These are phyloP conservation scores for Gymnarchus niloticus DNA, from an alignment of 2,113 vertebrate genomes.

Conservation along the genomic window DNA sequence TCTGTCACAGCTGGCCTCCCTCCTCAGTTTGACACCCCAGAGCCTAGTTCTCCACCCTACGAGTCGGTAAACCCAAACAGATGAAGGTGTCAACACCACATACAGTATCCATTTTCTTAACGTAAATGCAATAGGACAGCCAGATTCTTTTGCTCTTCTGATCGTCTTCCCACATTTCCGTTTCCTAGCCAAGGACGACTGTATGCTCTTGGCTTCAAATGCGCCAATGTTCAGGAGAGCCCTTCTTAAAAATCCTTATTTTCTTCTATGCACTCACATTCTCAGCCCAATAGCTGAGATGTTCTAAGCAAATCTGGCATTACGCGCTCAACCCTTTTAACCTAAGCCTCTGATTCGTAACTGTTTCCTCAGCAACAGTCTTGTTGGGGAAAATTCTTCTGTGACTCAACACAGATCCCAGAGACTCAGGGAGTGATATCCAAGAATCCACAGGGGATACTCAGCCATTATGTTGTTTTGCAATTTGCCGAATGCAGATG, in stretches of 20 bases:
- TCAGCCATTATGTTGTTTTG: constrained; percentile 12
- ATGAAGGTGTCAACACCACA: neutral
- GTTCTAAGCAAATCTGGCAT: neutral
- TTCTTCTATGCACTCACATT: neutral
- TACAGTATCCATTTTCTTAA: neutral
- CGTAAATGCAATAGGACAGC: constrained; percentile 21
- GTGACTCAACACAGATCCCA: constrained; percentile 2
- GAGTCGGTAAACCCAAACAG: neutral
- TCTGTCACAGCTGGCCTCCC: neutral
- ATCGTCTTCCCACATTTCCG: constrained; percentile 11
- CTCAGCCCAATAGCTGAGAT: neutral
- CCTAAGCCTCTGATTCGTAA: neutral
- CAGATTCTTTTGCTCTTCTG: constrained; percentile 4
- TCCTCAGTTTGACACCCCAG: neutral
- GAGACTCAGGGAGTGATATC: neutral
- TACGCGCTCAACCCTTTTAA: neutral
- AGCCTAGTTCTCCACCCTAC: neutral
- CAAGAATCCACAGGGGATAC: neutral
- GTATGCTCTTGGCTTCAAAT: constrained; percentile 26
- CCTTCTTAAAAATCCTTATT: neutral
- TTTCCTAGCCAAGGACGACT: constrained; percentile 1
- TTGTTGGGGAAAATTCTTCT: neutral
- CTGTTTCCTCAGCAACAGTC: constrained; percentile 15
- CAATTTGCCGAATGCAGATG: constrained; percentile 6
- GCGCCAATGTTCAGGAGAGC: constrained; percentile 5